Conservation (phyloP, 2,888 invertebrate species). For the Chaetogeoica ovagalla region DNA sequence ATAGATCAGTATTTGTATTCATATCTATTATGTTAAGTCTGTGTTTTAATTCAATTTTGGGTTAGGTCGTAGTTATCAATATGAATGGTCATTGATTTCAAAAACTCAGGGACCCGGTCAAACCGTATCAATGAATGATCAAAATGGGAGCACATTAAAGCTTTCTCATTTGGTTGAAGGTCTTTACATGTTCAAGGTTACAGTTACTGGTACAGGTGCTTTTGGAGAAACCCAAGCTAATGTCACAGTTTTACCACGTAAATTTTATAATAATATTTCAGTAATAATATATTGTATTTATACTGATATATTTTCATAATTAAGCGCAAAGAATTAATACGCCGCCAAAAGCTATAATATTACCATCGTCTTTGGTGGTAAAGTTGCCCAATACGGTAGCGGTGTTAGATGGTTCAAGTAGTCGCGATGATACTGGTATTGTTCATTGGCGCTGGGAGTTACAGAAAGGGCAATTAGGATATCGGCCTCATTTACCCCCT, state of each 20-base stretch:
- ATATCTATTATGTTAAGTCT: constrained; percentile 5
- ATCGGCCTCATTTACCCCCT: constrained; percentile 72
- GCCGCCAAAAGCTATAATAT: constrained; percentile 82
- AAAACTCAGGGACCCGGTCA: constrained; percentile 70
- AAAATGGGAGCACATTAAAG: constrained; percentile 81
- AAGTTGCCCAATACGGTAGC: constrained; percentile 87
- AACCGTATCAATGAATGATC: constrained; percentile 74
- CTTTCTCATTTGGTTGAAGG: constrained; percentile 84
- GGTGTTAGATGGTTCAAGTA: constrained; percentile 81
- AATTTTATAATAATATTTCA: constrained; percentile 54
- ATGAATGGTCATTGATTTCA: constrained; percentile 72
- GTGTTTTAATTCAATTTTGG: constrained; percentile 32
- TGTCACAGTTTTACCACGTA: constrained; percentile 81
- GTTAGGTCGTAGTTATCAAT: constrained; percentile 74
- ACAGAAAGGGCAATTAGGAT: constrained; percentile 83
- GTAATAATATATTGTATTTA: not conserved
- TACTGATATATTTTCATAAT: constrained; percentile 8
- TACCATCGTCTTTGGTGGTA: constrained; percentile 81
- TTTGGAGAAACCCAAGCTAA: constrained; percentile 85
- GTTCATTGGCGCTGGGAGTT: constrained; percentile 85
- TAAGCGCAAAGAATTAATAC: constrained; percentile 74
- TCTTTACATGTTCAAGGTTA: constrained; percentile 80
- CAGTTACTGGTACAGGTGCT: constrained; percentile 76
- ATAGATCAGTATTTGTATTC: constrained; percentile 2
- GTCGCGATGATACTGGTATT: constrained; percentile 66